Evolutionary conservation across 35 echinoderm and acorn worm genomes (phyloP).

Genomic region (Nesometra sesokonis): DNA sequence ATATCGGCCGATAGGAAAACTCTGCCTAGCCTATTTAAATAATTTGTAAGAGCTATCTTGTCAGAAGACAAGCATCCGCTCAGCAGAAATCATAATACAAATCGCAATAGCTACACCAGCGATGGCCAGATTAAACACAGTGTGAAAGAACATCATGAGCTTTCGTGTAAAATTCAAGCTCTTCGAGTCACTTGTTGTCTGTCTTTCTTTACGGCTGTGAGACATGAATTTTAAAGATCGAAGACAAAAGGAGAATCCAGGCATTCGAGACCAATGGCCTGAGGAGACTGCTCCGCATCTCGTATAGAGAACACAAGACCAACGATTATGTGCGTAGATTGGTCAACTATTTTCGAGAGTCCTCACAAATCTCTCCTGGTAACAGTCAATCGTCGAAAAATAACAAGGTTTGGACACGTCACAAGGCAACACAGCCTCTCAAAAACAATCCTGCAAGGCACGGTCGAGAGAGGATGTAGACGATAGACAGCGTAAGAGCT

Average conservation of each 20-base stretch:
- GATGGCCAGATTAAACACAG: no score
- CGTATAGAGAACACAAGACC: background rate
- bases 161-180: background rate
- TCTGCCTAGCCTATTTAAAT: no score
- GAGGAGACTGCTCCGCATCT: background rate
- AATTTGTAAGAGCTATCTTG: no score
- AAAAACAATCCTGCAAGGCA: background rate
- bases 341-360: no score
- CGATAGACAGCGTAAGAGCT: background rate
- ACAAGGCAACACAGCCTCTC: background rate
- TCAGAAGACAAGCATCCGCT: no score
- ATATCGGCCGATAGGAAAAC: no score
- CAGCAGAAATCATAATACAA: no score
- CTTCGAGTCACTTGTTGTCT: background rate
- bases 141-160: background rate
- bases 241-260: background rate
- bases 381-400: no score
- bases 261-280: background rate
- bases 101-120: no score
- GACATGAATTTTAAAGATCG: background rate
- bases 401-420: background rate
- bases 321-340: no score
- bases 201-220: background rate
- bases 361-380: no score
- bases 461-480: background rate